Evolutionary conservation across 1,140 invertebrate species (phyloP), one percentile per base, ranked within the genome.

Genomic region (Panulirus ornatus): DNA sequence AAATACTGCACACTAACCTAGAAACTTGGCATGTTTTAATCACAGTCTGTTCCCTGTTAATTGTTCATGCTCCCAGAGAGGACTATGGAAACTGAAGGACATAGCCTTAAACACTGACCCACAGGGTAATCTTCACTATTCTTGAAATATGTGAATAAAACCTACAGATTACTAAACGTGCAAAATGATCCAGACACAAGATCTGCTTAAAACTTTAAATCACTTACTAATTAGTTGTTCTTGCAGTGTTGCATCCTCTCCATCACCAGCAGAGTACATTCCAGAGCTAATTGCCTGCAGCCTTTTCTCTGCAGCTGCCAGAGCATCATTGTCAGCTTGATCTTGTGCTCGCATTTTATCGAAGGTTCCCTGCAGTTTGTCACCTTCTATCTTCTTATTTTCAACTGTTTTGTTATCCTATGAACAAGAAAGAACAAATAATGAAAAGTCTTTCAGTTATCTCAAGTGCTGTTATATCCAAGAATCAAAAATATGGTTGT

Each of bases 241-340:
- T 93, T 97, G 96, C 30, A 99, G 94, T 6, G 98, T 98, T n/a
- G 97, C 96, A 85, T 96, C 96, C 93, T 96, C 95, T 22, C 98
- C 97, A 92, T 96, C 96, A n/a, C 96, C 96, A 86, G 96, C 96
- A 38, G 96, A 95, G 44, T 98, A 96, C 73, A 97, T 94, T 36
- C 98, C 98, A 36, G 96, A 95, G 93, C 96, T 97, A 9, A 98
- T 96, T 83, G 97, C 97, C 93, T 99, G 96, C 92, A 96, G 97
- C 81, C 95, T 95, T 78, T 96, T 96, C 94, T 98, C 96, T 0
- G 97, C 97, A 58, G 95, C 95, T 16, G 95, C 94, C 91, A 97
- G 95, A 1, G 95, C 96, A 85, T 96, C 95, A 30, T 94, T 94
- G 93, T 98, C 96, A 1, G 94, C 93, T 71, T 95, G 94, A 92